phyloP scores from a whole-genome alignment of 64 coral and sea anemone species.

The Montipora capricornis region DNA sequence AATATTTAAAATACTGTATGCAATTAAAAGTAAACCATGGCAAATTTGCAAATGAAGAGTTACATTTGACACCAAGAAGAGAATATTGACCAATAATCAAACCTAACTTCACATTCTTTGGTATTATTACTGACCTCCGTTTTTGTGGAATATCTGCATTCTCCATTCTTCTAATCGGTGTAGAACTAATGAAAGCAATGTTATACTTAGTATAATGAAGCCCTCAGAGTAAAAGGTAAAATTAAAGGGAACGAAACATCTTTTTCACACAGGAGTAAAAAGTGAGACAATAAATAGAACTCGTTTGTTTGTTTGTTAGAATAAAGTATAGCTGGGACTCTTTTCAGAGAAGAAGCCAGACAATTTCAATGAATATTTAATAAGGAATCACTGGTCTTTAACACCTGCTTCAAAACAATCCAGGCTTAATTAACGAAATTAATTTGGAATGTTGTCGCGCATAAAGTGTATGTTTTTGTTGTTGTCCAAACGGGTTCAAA shows the following conservation, averaged over 20 bases:
- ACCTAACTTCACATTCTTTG: background rate
- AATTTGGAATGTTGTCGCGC: too few species aligned
- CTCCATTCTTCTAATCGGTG: background rate
- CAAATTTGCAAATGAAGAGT: background rate
- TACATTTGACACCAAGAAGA: background rate
- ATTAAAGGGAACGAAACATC: too few species aligned
- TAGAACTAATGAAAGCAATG: background rate
- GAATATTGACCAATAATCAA: background rate
- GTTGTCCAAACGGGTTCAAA: too few species aligned
- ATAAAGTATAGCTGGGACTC: background rate
- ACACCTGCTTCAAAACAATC: background rate
- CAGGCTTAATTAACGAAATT: background rate
- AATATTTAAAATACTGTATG: too few species aligned
- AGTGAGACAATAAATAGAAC: background rate
- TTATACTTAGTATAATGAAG: background rate
- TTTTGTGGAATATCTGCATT: slow-evolving; percentile 10
- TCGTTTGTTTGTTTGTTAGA: background rate
- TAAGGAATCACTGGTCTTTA: background rate
- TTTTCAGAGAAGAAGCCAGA: background rate
- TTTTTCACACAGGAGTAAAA: background rate
- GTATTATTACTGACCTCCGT: slow-evolving; percentile 1
- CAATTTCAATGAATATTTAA: slow-evolving; percentile 37
- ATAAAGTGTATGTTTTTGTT: background rate
- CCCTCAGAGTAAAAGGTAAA: too few species aligned
- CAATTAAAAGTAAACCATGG: too few species aligned